Conservation (phyloP, 1,140 invertebrate genomes). For the Chionoecetes opilio region DNA sequence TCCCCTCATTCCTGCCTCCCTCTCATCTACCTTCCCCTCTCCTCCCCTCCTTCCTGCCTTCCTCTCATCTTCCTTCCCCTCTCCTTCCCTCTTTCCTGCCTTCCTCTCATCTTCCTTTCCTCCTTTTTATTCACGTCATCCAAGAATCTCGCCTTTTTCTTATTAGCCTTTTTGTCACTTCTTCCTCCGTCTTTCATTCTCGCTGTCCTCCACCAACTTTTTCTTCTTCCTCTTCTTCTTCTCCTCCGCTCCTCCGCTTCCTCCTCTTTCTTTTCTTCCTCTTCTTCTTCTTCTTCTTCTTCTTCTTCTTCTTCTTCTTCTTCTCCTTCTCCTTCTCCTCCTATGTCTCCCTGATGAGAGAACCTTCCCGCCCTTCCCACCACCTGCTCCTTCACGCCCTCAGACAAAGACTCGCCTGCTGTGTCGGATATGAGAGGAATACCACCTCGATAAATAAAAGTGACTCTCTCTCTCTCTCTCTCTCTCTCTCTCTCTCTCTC, state of each 20-base stretch:
- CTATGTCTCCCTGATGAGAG: background rate
- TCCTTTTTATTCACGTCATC: background rate
- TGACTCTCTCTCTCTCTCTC: background rate
- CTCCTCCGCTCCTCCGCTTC: background rate
- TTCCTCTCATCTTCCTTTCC: background rate
- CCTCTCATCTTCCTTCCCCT: background rate
- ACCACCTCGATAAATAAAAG: conserved; percentile 19
- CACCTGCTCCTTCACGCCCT: conserved; percentile 3
- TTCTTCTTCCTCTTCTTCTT: background rate
- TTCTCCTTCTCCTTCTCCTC: background rate
- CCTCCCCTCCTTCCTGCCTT: background rate
- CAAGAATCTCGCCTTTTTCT: too few relatives aligned
- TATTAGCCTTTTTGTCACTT: too few relatives aligned
- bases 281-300: background rate
- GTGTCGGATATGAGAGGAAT: background rate
- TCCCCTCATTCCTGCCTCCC: background rate
- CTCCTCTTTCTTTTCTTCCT: background rate
- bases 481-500: background rate
- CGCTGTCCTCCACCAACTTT: too few relatives aligned
- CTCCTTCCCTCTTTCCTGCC: background rate
- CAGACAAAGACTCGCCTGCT: background rate
- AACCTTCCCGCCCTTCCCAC: background rate
- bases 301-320: too few relatives aligned
- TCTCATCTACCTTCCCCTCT: too few relatives aligned
- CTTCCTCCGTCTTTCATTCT: too few relatives aligned